Evolutionary conservation across 2,113 vertebrate species (phyloP).

Genomic region (Paramormyrops kingsleyae): DNA sequence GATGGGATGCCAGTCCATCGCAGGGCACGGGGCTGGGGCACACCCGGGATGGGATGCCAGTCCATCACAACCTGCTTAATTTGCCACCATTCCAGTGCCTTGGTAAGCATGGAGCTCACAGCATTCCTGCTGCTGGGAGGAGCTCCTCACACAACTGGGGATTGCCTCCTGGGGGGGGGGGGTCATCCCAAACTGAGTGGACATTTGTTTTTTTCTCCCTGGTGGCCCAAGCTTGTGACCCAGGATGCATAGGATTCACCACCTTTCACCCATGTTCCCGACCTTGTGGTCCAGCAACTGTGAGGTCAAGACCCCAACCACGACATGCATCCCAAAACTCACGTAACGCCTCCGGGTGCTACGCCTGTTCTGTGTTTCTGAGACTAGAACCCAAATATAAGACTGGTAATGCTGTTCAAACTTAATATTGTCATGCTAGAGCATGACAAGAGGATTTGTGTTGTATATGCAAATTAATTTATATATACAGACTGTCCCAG

Average conservation of each 20-base stretch:
- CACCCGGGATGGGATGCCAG: not conserved
- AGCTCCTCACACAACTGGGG: not conserved
- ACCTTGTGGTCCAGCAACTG: not conserved
- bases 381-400: not conserved
- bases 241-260: not conserved
- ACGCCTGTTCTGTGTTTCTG: not conserved
- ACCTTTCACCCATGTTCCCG: not conserved
- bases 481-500: not conserved
- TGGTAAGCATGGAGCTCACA: not conserved
- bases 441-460: not conserved
- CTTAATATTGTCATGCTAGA: not conserved
- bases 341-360: not conserved
- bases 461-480: not conserved
- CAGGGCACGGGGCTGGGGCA: not conserved
- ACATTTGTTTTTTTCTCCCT: not conserved
- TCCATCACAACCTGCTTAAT: not conserved
- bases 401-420: not conserved
- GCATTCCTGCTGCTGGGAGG: not conserved
- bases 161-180: not conserved
- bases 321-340: not conserved
- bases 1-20: not conserved
- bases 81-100: not conserved
- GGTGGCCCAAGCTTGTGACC: not conserved
- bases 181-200: not conserved
- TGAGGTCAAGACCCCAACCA: not conserved